Evolutionary conservation across 2,888 invertebrate genomes (phyloP), one percentile per base, ranked within the genome.

Genomic region (Drosophila recens): DNA sequence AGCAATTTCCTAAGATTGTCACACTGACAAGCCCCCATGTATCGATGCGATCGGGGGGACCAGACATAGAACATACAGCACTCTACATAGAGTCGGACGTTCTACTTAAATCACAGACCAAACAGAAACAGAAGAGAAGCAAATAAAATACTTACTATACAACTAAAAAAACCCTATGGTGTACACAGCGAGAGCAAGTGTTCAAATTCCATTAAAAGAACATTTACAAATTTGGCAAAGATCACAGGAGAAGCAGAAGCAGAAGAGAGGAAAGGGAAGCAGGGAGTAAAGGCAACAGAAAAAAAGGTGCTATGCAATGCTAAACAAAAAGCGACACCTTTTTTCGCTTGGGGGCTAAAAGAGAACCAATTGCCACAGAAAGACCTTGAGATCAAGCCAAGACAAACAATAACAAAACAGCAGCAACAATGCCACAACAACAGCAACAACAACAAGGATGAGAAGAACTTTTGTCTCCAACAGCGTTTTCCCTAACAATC

Each of bases 401-500:
- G 73, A 77, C 74, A 77, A 79, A 73, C 73, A 79, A 76, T 70
- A 75, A 79, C 72, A 75, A 79, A 79, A 79, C 66, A 72, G 75
- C 74, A 58, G 77, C 72, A 67, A 43, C 36, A 36, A 27, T 30
- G 51, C 56, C 59, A 54, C 66, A 57, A 13, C 65, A 48, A 43
- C 61, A 58, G 15, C 54, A 52, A 15, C 54, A 79, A 62, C 63
- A 67, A 76, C 64, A 69, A 76, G 67, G 71, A 69, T 63, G 58
- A 67, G 53, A 33, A 53, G 68, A 48, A 72, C 72, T 85, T 89
- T 84, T 90, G 90, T 90, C 90, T 90, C 90, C 90, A 88, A 90
- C 90, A 90, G 86, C 81, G 90, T 90, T 90, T 86, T 80, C 76
- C 80, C 84, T 89, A 86, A 86, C 88, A 90, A 84, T 90, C 87